Evolutionary conservation across 2,797 vertebrate species (phyloP), one percentile per base, ranked within the genome.

Genomic region (Hoplostethus mediterraneus): DNA sequence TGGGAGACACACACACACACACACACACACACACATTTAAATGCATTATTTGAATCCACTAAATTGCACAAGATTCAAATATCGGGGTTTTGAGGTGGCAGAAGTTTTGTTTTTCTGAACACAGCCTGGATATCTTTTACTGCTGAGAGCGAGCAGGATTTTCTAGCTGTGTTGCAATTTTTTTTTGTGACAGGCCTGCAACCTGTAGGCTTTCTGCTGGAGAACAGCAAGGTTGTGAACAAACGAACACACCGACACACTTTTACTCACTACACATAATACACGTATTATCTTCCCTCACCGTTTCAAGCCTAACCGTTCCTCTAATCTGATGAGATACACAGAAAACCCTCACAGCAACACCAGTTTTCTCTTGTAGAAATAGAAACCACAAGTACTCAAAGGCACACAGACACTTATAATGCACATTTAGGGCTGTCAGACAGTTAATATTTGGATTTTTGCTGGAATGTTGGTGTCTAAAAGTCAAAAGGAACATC

Each of bases 401-500:
- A 66, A 7, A 44, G n/a, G 58, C 42, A 56, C 33, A 28, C 55
- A 54, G 9, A 67, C 17, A 71, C 47, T 63, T 75, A 73, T 79
- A 67, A 45, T 74, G 56, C 63, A 73, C 64, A 55, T 57, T 81
- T 52, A 81, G 33, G 6, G 38, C 55, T 16, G 64, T 71, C 75
- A 57, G 59, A 76, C 45, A 12, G 73, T 83, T 82, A 85, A 87
- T 86, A 81, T 84, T 83, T 79, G 62, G 71, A 48, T 72, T 68
- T 71, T 68, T 33, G 30, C 65, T 57, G 40, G 63, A 79, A 71
- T 70, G 48, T 75, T 38, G 13, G 61, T 51, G 63, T 84, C 59
- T 69, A 52, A 75, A 76, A 87, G 83, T 83, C 86, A 85, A 80
- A 83, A 67, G 69, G 75, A 75, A 61, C 75, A 74, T 77, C 33